Evolutionary conservation across 92 coral and sea anemone species (phyloP), one percentile per base, ranked within the genome.

Genomic region (Actinernus sp.): DNA sequence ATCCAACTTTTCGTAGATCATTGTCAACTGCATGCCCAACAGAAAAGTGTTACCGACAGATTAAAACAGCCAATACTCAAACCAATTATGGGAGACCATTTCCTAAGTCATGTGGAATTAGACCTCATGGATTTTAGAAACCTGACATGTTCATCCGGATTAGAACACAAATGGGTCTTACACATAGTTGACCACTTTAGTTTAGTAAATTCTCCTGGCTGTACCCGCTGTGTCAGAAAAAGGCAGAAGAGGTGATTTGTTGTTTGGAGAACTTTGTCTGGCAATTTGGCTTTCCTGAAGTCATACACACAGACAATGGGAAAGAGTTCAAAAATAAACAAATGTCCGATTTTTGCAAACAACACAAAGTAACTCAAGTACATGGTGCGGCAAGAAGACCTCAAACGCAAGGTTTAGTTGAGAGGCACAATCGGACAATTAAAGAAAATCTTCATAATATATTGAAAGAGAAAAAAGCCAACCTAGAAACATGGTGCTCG

Each of bases 261-360:
- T 26, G 60, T 36, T 49, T 74, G 25, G 71, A 74, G 52, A 63
- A 74, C 26, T 47, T 49, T 49, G 49, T 54, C 55, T 62, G 36
- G 49, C 51, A 56, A 62, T 74, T 74, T 39, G 72, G 72, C 5
- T 74, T 60, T 53, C 81, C 81, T 16, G 32, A 49, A 73, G 9
- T 11, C 30, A n/a, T 61, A 1, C 81, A 73, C 60, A 43, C 71
- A 0, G 81, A 73, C 61, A 73, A 73, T 38, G 81, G 81, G 36
- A 41, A 51, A 22, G 80, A 59, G n/a, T n/a, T n/a, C n/a, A n/a
- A n/a, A n/a, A n/a, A n/a, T n/a, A n/a, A n/a, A n/a, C n/a, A n/a
- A n/a, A n/a, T n/a, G n/a, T n/a, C n/a, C n/a, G n/a, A n/a, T n/a
- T n/a, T n/a, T n/a, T n/a, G n/a, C n/a, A n/a, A 25, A 59, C 61